A percentile compares a stretch with the other conserved stretches of the same genome.
Evolutionary conservation across 2,113 vertebrate species (phyloP).

Genomic region (Nipponia nippon): DNA sequence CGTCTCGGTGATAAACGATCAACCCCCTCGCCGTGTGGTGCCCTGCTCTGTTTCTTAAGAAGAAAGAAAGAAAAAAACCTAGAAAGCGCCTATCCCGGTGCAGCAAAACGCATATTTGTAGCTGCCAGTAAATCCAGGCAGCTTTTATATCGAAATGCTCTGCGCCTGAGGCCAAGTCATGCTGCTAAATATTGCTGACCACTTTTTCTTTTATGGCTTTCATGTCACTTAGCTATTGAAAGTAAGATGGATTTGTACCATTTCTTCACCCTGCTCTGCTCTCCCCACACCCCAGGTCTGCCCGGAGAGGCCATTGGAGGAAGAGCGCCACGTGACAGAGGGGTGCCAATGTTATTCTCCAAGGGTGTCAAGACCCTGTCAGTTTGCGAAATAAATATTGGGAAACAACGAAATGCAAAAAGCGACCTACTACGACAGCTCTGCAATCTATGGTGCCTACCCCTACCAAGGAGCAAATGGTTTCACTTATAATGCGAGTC

Average conservation of each 20-base stretch:
- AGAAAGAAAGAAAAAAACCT: background rate
- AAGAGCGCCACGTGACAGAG: conserved; percentile 95
- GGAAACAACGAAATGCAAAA: conserved; percentile 99
- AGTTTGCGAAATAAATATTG: conserved; percentile 98
- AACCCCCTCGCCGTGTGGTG: background rate
- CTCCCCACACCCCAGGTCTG: conserved; percentile 93
- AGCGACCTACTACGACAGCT: conserved; percentile 99
- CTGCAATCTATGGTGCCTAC: conserved; percentile 98
- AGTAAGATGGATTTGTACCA: conserved; percentile 99
- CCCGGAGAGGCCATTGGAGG: conserved; percentile 94
- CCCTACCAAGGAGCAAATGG: conserved; percentile 98
- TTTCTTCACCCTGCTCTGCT: conserved; percentile 93
- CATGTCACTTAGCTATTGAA: conserved; percentile 98
- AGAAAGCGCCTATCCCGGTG: conserved; percentile 64
- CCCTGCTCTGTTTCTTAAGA: background rate
- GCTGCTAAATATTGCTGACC: conserved; percentile 89
- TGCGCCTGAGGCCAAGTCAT: conserved; percentile 80
- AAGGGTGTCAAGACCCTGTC: conserved; percentile 99
- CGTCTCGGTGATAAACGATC: background rate
- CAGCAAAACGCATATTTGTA: conserved; percentile 74
- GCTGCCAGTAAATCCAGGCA: conserved; percentile 75
- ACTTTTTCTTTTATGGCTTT: conserved; percentile 96
- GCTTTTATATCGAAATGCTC: conserved; percentile 75
- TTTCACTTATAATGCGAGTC: conserved; percentile 96
- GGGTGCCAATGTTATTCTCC: conserved; percentile 99